Conservation (phyloP, 1,140 invertebrate species). For the Medauroidea extradentata region DNA sequence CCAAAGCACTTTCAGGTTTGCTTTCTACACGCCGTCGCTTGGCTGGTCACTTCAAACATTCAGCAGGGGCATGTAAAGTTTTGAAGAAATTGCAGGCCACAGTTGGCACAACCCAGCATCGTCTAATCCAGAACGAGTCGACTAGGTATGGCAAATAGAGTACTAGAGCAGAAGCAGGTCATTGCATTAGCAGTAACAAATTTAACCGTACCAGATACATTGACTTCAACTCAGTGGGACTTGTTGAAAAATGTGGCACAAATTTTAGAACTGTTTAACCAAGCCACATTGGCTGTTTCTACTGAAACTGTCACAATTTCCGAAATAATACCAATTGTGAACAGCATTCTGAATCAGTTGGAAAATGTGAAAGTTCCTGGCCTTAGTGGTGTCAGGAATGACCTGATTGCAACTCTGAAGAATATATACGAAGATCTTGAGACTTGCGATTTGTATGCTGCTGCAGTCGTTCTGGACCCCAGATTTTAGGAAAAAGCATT, state of each 20-base stretch:
- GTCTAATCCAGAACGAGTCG: neutral
- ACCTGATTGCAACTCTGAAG: no score
- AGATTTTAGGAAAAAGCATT: no score
- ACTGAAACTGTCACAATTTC: neutral
- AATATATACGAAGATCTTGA: no score
- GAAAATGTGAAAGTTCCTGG: no score
- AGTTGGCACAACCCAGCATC: neutral
- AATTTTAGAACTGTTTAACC: neutral
- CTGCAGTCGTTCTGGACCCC: no score
- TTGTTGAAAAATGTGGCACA: neutral
- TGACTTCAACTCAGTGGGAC: neutral
- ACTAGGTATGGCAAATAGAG: neutral
- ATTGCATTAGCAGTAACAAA: neutral
- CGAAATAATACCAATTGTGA: neutral
- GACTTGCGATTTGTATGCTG: no score
- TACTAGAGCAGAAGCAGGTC: neutral
- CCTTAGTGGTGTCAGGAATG: no score
- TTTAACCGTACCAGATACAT: neutral
- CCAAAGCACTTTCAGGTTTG: neutral
- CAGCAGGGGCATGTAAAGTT: neutral
- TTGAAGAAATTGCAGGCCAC: neutral
- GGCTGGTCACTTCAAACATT: conserved; percentile 1
- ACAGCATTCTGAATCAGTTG: no score
- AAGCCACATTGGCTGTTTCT: neutral
- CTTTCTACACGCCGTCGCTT: neutral